These are phyloP conservation scores for Chloroceryle amazona DNA, from an alignment of 2,797 vertebrate species.

Conservation along the genomic window DNA sequence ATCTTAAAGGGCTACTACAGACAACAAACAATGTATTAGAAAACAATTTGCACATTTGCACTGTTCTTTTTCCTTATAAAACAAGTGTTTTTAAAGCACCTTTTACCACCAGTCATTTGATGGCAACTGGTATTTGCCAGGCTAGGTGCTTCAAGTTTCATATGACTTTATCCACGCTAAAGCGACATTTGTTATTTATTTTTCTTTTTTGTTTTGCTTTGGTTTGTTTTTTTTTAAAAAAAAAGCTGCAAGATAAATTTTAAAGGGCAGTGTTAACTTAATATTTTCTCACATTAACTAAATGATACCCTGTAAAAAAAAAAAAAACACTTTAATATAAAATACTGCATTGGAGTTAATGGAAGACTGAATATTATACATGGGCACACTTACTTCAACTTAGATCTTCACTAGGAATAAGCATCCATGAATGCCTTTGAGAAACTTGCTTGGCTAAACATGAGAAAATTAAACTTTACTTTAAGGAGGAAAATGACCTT, in stretches of 20 bases:
- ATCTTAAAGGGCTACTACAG: not conserved
- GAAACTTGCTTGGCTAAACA: not conserved
- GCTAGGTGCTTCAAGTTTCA: not conserved
- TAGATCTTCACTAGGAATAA: not conserved
- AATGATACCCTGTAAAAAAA: constrained; percentile 7
- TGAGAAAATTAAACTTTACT: not conserved
- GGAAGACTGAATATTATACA: not conserved
- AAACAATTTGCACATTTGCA: not conserved
- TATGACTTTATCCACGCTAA: not conserved
- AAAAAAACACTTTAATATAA: not conserved
- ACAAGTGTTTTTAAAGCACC: not conserved
- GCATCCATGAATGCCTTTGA: not conserved
- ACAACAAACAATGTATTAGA: not conserved
- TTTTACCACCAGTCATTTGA: not conserved
- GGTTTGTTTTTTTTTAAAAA: not conserved
- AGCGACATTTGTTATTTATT: no score
- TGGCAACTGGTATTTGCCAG: not conserved
- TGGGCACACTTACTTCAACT: not conserved
- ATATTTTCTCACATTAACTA: constrained; percentile 16
- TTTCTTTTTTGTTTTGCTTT: no score
- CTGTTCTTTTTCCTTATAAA: not conserved
- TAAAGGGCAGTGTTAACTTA: constrained; percentile 5
- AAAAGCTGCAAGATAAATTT: not conserved
- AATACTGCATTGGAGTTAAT: constrained; percentile 8
- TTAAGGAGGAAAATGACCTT: not conserved